Conservation (phyloP, 37 sponge, comb jelly and placozoan species). For the Spongilla lacustris region DNA sequence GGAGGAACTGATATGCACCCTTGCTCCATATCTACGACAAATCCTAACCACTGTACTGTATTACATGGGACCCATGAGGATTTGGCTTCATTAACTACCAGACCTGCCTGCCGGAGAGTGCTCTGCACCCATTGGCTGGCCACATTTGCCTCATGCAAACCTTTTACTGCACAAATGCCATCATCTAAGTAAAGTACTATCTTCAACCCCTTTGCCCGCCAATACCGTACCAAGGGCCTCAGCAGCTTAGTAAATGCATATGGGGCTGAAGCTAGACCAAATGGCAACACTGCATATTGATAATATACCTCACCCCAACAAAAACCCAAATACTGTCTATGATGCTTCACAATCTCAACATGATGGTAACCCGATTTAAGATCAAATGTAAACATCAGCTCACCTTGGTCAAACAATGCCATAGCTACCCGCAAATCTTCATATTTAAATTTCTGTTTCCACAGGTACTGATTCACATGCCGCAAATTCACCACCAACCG, state of each 20-base stretch:
- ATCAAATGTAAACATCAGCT: slow-evolving; percentile 28
- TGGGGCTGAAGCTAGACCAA: slow-evolving; percentile 37
- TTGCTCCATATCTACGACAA: not conserved
- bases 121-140: not conserved
- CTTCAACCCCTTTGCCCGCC: slow-evolving; percentile 29
- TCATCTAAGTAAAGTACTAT: slow-evolving; percentile 44
- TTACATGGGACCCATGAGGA: slow-evolving; percentile 19
- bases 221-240: slow-evolving; percentile 26
- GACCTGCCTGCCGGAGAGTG: slow-evolving; percentile 7
- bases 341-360: slow-evolving; percentile 13
- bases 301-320: slow-evolving; percentile 19
- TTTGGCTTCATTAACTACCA: slow-evolving; percentile 17
- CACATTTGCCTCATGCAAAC: not conserved
- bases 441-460: slow-evolving; percentile 46
- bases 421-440: slow-evolving; percentile 31
- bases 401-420: slow-evolving; percentile 14
- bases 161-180: slow-evolving; percentile 28
- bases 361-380: slow-evolving; percentile 47
- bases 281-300: slow-evolving; percentile 37
- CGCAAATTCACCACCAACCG: slow-evolving; percentile 37
- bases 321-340: slow-evolving; percentile 36
- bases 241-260: slow-evolving; percentile 50
- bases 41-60: slow-evolving; percentile 4
- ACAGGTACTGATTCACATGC: slow-evolving; percentile 17
- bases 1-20: slow-evolving; percentile 18